Evolutionary conservation across 1,140 invertebrate species (phyloP).

Genomic region (Xylocopa sonorina): DNA sequence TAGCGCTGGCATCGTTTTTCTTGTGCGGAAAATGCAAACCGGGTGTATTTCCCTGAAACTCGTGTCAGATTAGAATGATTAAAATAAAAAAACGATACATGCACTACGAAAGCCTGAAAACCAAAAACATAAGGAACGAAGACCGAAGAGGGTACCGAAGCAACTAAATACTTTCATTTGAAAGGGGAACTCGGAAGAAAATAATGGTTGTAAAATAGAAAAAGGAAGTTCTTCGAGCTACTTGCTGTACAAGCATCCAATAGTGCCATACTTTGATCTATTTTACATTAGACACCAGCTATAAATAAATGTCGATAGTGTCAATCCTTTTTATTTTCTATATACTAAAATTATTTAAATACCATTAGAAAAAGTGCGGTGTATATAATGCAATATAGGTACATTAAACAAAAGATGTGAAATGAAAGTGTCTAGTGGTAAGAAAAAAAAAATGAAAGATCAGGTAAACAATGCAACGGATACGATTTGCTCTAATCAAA

Average conservation of each 20-base stretch:
- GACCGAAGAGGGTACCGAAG: constrained; percentile 14
- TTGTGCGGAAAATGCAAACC: constrained; percentile 53
- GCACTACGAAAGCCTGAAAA: constrained; percentile 66
- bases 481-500: constrained; percentile 20
- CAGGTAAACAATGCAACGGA: not conserved
- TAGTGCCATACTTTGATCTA: not conserved
- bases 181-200: not conserved
- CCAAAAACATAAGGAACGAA: constrained; percentile 21
- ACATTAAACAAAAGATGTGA: not conserved
- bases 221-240: not conserved
- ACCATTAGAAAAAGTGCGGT: not conserved
- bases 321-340: not conserved
- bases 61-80: constrained; percentile 68
- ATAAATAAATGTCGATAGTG: not conserved
- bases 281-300: not conserved
- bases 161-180: constrained; percentile 19
- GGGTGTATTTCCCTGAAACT: constrained; percentile 72
- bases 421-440: not conserved
- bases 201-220: not conserved
- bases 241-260: not conserved
- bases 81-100: constrained; percentile 61
- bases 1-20: constrained; percentile 30
- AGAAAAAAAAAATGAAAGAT: constrained; percentile 13
- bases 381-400: not conserved
- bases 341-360: not conserved